Evolutionary conservation across 64 coral and sea anemone species (phyloP).

Genomic region (Trachythela sp.): DNA sequence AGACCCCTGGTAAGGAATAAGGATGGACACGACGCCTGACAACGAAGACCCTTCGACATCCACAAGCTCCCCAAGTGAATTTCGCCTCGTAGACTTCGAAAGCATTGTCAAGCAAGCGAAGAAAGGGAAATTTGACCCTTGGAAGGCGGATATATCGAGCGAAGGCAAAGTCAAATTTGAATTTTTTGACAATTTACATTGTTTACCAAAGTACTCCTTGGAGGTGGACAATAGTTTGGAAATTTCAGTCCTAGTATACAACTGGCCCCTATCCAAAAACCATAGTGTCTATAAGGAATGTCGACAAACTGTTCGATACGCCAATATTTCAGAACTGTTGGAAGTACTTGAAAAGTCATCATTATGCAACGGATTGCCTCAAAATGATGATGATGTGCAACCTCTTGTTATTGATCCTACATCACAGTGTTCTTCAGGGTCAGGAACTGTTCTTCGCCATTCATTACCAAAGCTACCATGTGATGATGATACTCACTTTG

Average conservation of each 20-base stretch:
- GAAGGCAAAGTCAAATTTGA: background rate
- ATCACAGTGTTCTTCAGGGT: background rate
- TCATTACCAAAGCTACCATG: background rate
- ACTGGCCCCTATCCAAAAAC: background rate
- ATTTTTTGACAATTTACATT: background rate
- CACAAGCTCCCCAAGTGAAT: background rate
- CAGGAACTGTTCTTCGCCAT: background rate
- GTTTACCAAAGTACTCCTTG: background rate
- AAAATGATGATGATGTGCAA: background rate
- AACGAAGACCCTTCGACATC: background rate
- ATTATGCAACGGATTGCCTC: background rate
- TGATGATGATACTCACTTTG: background rate
- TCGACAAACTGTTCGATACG: background rate
- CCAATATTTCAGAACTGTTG: background rate
- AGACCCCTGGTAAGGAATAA: no score
- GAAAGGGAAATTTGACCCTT: background rate
- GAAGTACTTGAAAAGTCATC: background rate
- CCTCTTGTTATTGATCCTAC: background rate
- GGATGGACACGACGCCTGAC: no score
- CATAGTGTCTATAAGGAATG: background rate
- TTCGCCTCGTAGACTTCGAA: background rate
- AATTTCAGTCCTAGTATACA: background rate
- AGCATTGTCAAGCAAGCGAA: background rate
- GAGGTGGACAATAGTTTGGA: background rate
- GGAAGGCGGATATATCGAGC: background rate